Evolutionary conservation across 2,888 invertebrate genomes (phyloP).

Genomic region (Drosophila siamana): DNA sequence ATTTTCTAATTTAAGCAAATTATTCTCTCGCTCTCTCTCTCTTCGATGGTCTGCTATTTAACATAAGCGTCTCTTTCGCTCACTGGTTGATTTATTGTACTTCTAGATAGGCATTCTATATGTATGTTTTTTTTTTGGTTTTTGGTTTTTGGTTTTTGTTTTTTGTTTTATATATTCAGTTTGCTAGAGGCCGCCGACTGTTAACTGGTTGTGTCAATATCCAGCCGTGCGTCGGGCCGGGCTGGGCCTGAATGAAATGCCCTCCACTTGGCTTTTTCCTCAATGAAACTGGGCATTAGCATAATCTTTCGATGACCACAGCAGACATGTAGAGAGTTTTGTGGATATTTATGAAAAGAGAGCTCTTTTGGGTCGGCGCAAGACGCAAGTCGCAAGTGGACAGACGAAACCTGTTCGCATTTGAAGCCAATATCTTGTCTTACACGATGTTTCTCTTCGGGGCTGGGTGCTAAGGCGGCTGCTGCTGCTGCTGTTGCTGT

Average conservation of each 20-base stretch:
- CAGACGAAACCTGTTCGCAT: slow-evolving; percentile 72
- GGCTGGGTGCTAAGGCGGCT: not conserved
- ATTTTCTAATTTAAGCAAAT: slow-evolving; percentile 82
- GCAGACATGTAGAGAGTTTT: not conserved
- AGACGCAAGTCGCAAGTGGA: no score
- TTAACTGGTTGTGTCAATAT: slow-evolving; percentile 78
- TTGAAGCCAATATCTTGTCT: slow-evolving; percentile 65
- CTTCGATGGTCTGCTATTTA: no score
- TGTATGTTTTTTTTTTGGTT: slow-evolving; percentile 15
- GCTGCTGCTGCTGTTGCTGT: slow-evolving; percentile 25
- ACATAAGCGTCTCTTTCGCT: slow-evolving; percentile 21
- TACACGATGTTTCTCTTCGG: slow-evolving; percentile 52
- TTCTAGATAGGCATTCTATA: slow-evolving; percentile 48
- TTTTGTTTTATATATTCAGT: slow-evolving; percentile 17
- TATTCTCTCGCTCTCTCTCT: slow-evolving; percentile 37
- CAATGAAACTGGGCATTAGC: slow-evolving; percentile 76
- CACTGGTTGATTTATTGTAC: slow-evolving; percentile 67
- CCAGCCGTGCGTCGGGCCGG: slow-evolving; percentile 20
- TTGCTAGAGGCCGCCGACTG: slow-evolving; percentile 45
- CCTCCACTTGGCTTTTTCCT: slow-evolving; percentile 66
- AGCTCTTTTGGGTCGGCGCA: slow-evolving; percentile 26
- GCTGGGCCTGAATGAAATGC: slow-evolving; percentile 69
- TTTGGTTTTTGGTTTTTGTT: slow-evolving; percentile 37
- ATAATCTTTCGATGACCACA: slow-evolving; percentile 55
- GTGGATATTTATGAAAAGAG: slow-evolving; percentile 39